Percentiles rank a stretch among this genome's conserved stretches.
phyloP scores from a whole-genome alignment of 53 echinoderm and acorn worm species.

The Paelopatides confundens region DNA sequence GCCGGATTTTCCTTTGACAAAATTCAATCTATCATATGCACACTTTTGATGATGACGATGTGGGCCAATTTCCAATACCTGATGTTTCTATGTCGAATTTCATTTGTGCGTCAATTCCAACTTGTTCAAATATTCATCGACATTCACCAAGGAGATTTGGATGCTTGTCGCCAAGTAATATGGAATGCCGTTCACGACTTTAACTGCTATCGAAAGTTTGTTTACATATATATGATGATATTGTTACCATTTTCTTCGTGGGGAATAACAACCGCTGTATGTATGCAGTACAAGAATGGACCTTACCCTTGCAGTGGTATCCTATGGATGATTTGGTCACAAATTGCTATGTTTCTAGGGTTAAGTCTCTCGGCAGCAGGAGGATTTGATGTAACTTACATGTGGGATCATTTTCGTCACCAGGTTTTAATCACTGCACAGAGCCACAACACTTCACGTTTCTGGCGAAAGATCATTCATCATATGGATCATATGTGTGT shows the following conservation, averaged over 20 bases:
- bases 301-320: neutral
- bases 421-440: neutral
- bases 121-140: neutral
- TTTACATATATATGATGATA: slow-evolving; percentile 2
- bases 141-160: neutral
- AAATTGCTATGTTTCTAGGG: neutral
- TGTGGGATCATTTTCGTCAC: neutral
- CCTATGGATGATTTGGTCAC: neutral
- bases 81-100: neutral
- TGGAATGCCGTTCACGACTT: slow-evolving; percentile 10
- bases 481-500: neutral
- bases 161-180: slow-evolving; percentile 1
- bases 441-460: neutral
- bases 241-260: neutral
- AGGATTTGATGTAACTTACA: neutral
- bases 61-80: slow-evolving; percentile 15
- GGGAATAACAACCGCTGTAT: slow-evolving; percentile 3
- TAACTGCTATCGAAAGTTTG: slow-evolving; percentile 5
- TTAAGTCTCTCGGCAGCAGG: neutral
- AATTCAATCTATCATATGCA: neutral
- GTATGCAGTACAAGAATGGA: neutral
- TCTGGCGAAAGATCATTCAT: neutral
- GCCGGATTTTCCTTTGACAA: neutral
- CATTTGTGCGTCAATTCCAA: neutral
- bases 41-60: neutral